phyloP scores from a whole-genome alignment of 2,113 vertebrate species.

The Halcyon malimbica region DNA sequence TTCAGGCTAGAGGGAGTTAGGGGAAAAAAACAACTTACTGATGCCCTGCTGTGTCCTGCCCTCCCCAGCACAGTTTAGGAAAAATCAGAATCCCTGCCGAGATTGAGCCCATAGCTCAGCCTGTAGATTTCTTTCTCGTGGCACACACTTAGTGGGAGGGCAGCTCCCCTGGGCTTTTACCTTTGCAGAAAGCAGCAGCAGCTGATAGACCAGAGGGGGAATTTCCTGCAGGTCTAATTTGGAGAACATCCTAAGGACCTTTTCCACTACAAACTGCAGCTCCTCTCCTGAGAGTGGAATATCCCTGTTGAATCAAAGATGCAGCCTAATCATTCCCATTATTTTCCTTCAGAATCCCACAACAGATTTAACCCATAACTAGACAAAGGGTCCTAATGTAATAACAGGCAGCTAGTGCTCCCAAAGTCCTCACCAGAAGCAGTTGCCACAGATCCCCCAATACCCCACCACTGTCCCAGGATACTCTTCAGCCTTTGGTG shows the following conservation, averaged over 20 bases:
- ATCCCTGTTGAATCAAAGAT: constrained; percentile 76
- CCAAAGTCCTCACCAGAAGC: neutral
- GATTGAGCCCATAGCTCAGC: neutral
- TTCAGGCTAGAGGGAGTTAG: neutral
- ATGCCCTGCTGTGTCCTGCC: neutral
- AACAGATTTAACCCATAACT: neutral
- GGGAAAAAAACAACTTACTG: neutral
- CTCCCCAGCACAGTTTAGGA: neutral
- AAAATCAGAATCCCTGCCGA: neutral
- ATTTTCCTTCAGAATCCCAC: neutral
- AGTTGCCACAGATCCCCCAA: neutral
- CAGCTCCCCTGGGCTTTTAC: constrained; percentile 48
- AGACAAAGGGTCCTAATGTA: neutral
- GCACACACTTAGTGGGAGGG: neutral
- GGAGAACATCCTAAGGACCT: constrained; percentile 87
- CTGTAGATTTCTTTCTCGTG: neutral
- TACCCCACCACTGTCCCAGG: neutral
- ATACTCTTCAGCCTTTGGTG: neutral
- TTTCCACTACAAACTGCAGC: constrained; percentile 88
- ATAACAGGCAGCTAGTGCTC: neutral
- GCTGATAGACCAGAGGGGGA: constrained; percentile 93
- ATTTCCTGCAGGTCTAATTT: constrained; percentile 94
- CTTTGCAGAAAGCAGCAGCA: constrained; percentile 92
- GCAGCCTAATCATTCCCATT: neutral
- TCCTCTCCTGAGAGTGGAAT: constrained; percentile 89